These are phyloP conservation scores for Tautogolabrus adspersus DNA, from an alignment of 2,113 vertebrate species.

Conservation along the genomic window DNA sequence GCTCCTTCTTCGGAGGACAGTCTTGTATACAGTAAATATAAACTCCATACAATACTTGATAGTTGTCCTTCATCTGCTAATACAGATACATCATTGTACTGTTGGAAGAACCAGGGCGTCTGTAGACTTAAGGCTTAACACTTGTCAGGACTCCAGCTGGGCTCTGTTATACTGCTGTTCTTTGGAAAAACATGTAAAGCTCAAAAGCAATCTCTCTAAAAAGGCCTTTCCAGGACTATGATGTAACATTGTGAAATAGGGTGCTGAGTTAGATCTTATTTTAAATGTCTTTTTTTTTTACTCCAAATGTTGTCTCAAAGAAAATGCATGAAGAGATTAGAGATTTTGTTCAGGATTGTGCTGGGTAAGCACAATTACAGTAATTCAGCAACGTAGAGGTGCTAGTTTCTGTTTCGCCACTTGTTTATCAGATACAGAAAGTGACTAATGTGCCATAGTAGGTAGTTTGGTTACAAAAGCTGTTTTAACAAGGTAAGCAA, in stretches of 20 bases:
- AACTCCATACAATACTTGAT: too few relatives aligned
- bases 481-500: too few relatives aligned
- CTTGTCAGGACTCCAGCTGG: slow-evolving; percentile 22
- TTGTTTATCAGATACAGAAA: too few relatives aligned
- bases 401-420: too few relatives aligned
- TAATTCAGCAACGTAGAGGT: too few relatives aligned
- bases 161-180: slow-evolving; percentile 17
- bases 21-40: too few relatives aligned
- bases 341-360: not conserved
- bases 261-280: not conserved
- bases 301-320: slow-evolving; percentile 9
- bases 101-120: not conserved
- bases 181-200: slow-evolving; percentile 21
- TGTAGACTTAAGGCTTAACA: slow-evolving; percentile 3
- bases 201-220: slow-evolving; percentile 13
- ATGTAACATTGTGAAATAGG: slow-evolving; percentile 47
- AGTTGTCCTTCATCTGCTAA: too few relatives aligned
- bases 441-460: too few relatives aligned
- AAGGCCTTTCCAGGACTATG: slow-evolving; percentile 21
- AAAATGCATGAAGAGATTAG: not conserved
- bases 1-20: not conserved
- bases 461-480: too few relatives aligned
- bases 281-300: not conserved
- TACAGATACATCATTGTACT: too few relatives aligned
- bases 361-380: not conserved